Conservation (phyloP, 2,113 vertebrate species). For the Carassius carassius region DNA sequence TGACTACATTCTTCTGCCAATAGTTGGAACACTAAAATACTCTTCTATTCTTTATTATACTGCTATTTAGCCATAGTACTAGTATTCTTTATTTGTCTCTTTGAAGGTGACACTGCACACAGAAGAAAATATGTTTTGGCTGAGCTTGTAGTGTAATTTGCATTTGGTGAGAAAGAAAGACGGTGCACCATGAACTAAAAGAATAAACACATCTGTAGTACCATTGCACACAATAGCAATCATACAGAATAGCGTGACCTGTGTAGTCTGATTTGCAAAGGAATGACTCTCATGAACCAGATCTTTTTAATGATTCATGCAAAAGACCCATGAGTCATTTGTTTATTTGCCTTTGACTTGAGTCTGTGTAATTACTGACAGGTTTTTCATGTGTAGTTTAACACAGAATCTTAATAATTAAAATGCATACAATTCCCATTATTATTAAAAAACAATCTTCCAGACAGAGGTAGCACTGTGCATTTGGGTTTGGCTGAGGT, state of each 20-base stretch:
- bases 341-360: not conserved
- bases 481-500: not conserved
- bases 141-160: not conserved
- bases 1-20: not conserved
- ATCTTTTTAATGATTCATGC: not conserved
- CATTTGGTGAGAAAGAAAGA: not conserved
- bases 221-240: not conserved
- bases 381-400: not conserved
- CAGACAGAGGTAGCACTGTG: not conserved
- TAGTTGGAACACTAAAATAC: not conserved
- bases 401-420: not conserved
- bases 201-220: not conserved
- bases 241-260: not conserved
- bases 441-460: not conserved
- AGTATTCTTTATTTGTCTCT: not conserved
- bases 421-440: not conserved
- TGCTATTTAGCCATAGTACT: not conserved
- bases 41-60: not conserved
- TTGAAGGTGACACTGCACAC: not conserved
- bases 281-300: not conserved
- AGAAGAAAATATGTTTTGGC: not conserved
- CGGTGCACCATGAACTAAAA: not conserved
- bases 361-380: slow-evolving; percentile 52
- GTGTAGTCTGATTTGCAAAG: slow-evolving; percentile 1
- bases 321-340: not conserved